These are phyloP conservation scores for Bubo bubo DNA, from an alignment of 2,113 vertebrate genomes.

Conservation along the genomic window DNA sequence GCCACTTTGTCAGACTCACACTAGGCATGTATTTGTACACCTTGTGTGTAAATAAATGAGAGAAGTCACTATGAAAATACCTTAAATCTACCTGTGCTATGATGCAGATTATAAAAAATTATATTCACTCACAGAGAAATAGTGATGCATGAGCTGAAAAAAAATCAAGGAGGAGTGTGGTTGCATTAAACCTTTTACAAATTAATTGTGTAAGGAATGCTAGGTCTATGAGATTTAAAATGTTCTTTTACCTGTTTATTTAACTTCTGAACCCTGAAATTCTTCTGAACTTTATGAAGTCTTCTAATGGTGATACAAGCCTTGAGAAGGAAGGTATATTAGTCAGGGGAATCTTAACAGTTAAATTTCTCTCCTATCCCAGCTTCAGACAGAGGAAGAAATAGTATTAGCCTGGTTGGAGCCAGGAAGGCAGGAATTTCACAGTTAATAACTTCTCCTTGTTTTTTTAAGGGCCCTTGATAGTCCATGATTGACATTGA, in stretches of 20 bases:
- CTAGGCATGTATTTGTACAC: not conserved
- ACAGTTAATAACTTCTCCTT: constrained; percentile 58
- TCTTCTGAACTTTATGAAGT: not conserved
- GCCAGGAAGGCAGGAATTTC: constrained; percentile 63
- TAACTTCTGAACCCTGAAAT: not conserved
- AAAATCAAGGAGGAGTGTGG: no score
- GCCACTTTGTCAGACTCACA: not conserved
- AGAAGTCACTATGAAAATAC: not conserved
- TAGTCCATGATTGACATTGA: constrained; percentile 21
- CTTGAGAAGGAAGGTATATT: not conserved
- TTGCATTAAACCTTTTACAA: not conserved
- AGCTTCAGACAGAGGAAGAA: constrained; percentile 48
- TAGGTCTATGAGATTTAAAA: not conserved
- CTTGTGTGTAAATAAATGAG: not conserved
- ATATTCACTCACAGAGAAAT: no score
- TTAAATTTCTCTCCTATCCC: constrained; percentile 10
- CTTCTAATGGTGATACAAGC: not conserved
- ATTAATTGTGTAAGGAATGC: not conserved
- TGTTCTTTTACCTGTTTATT: not conserved
- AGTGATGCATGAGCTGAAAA: not conserved
- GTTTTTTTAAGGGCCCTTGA: constrained; percentile 48
- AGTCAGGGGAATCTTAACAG: not conserved
- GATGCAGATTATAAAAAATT: not conserved
- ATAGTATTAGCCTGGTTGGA: constrained; percentile 56
- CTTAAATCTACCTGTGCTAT: not conserved